Base-by-base conservation (phyloP, 1,140 invertebrate species). In the Nebria ingens region DNA sequence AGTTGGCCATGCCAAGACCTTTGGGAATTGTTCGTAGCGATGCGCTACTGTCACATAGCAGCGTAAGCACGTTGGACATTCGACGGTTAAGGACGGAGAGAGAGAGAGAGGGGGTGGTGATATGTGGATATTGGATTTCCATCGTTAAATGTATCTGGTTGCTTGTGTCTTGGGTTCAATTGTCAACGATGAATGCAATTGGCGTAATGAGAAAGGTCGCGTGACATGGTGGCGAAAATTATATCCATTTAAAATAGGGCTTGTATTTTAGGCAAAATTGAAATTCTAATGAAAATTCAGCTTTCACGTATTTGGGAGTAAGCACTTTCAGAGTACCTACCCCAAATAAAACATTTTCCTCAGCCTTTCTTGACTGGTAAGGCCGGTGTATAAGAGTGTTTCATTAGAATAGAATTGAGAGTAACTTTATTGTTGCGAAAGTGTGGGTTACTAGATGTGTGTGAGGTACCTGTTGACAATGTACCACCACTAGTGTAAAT, bases 21-120 rank as follows among this genome's bases (percentile, higher is more conserved):
- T 17, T 17, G 40, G 40, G 40, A 45, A 45, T 45, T 45, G n/a
- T n/a, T n/a, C n/a, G n/a, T n/a, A n/a, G 40, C 40, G 40, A 45
- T 45, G 40, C n/a, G n/a, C n/a, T n/a, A 17, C 40, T 45, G 40
- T 45, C 40, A 45, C 40, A 45, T 45, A 9, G 40, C 17, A 17
- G 40, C 15, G 40, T 6, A 3, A 4, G 15, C n/a, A n/a, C n/a
- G n/a, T n/a, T n/a, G n/a, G n/a, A n/a, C n/a, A n/a, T n/a, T n/a
- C n/a, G n/a, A n/a, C n/a, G n/a, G 70, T 71, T 20, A 73, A 75
- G 54, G 64, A n/a, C n/a, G n/a, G n/a, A n/a, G n/a, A n/a, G n/a
- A n/a, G n/a, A n/a, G n/a, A n/a, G n/a, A n/a, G n/a, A n/a, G n/a
- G n/a, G n/a, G 25, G 25, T 34, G n/a, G 6, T 34, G 6, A n/a